phyloP scores from a whole-genome alignment of 2,797 vertebrate species.

The Phylloscopus collybita region DNA sequence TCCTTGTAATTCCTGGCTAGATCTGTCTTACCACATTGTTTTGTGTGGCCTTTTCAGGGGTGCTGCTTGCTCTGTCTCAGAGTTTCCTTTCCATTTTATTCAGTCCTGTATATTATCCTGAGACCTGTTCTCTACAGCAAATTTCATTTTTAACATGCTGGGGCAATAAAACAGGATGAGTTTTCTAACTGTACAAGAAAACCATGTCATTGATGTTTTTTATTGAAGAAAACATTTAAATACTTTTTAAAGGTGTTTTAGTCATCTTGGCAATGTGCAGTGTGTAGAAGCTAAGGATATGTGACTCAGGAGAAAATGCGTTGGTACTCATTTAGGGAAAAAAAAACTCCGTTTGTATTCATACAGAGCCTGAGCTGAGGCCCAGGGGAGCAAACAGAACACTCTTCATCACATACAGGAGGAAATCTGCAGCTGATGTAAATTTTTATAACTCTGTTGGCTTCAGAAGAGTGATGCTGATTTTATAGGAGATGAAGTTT shows the following conservation, averaged over 20 bases:
- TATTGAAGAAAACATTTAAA: conserved; percentile 22
- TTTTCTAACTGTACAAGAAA: not conserved
- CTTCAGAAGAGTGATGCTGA: not conserved
- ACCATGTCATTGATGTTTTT: not conserved
- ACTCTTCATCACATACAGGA: not conserved
- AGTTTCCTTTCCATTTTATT: not conserved
- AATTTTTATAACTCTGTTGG: not conserved
- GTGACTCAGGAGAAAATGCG: not conserved
- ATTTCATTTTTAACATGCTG: not conserved
- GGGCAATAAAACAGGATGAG: not conserved
- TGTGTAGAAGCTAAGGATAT: not conserved
- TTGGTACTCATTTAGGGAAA: not conserved
- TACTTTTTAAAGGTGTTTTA: conserved; percentile 7
- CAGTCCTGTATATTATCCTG: not conserved
- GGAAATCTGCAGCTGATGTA: not conserved
- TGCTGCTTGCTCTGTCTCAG: not conserved
- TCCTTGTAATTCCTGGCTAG: not conserved
- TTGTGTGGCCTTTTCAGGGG: not conserved
- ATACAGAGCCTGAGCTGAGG: not conserved
- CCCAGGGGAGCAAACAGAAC: not conserved
- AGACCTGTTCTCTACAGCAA: not conserved
- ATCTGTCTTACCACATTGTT: not conserved
- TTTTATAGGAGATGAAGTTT: not conserved
- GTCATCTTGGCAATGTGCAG: not conserved
- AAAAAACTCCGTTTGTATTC: not conserved